Evolutionary conservation across 1,140 invertebrate species (phyloP), one percentile per base, ranked within the genome.

Genomic region (Diachasma alloeum): DNA sequence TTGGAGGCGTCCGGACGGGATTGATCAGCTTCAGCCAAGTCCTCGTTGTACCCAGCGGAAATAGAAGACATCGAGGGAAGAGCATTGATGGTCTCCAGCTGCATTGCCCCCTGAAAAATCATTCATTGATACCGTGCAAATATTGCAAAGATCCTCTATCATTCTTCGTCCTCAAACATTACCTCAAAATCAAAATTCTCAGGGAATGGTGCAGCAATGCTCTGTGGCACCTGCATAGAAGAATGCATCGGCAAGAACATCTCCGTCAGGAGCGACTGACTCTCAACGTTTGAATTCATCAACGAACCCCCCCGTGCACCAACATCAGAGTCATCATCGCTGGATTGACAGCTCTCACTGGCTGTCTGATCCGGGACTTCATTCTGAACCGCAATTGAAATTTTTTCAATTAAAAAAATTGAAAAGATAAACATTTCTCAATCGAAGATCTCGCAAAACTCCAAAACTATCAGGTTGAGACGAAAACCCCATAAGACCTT

Each of bases 21-120:
- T 77, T 91, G 91, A 84, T 91, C 91, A 39, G 91, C 91, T 80
- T 91, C 91, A 4, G 91, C 91, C 13, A 91, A 80, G 71, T 91
- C 91, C 73, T 87, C 90, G 75, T 91, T 86, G 66, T 84, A 85
- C 17, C 81, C 83, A n/a, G 84, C 71, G 69, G 83, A 84, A 26
- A 76, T 26, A 67, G 79, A 78, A 42, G 79, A 59, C 59, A 59
- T 56, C 1, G 77, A 72, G 46, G 80, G 78, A 6, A 80, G 8
- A 39, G 53, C 26, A 71, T 63, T 78, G 8, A 77, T 59, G 66
- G 76, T 78, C 4, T 81, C 79, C 42, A 74, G 42, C 9, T 76
- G 71, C 15, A 79, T 75, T 53, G 77, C 53, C 44, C 44, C 78
- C 82, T 85, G 17, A 10, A 39, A 67, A 71, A 46, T 44, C 36